These are phyloP conservation scores for Polypterus senegalus DNA, from an alignment of 2,113 vertebrate species.

Conservation along the genomic window DNA sequence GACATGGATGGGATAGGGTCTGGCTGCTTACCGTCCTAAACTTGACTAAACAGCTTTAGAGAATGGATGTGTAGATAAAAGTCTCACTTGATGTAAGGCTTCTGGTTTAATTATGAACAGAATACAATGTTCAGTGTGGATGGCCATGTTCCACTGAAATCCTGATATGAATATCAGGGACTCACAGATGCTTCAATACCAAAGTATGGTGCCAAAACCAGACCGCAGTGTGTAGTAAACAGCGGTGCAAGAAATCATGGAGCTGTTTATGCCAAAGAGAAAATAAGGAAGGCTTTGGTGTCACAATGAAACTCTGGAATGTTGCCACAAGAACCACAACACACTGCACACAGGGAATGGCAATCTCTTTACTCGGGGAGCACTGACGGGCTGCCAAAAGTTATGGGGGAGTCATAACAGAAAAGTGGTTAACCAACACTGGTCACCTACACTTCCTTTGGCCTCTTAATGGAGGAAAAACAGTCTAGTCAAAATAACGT, in stretches of 20 bases:
- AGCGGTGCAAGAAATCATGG: slow-evolving; percentile 19
- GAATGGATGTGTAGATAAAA: no score
- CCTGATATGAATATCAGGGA: no score
- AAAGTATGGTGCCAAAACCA: not conserved
- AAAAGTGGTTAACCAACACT: slow-evolving; percentile 42
- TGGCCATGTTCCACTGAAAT: no score
- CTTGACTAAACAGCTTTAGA: no score
- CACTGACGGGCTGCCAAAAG: slow-evolving; percentile 35
- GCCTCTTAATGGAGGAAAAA: slow-evolving; percentile 46
- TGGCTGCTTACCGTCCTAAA: no score
- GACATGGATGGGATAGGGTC: no score
- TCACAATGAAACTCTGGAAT: slow-evolving; percentile 27
- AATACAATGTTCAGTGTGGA: no score
- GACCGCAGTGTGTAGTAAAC: not conserved
- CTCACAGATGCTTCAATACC: no score
- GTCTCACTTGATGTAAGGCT: no score
- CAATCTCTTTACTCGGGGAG: slow-evolving; percentile 27
- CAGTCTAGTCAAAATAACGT: slow-evolving; percentile 67
- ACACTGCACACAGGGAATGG: slow-evolving; percentile 36
- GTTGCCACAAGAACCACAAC: slow-evolving; percentile 31
- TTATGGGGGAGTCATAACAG: slow-evolving; percentile 28
- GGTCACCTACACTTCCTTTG: slow-evolving; percentile 58
- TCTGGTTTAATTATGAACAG: no score
- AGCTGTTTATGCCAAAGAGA: slow-evolving; percentile 38
- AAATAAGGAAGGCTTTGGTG: slow-evolving; percentile 16